Evolutionary conservation across 2,113 vertebrate genomes (phyloP), one percentile per base, ranked within the genome.

Genomic region (Dicentrarchus labrax): DNA sequence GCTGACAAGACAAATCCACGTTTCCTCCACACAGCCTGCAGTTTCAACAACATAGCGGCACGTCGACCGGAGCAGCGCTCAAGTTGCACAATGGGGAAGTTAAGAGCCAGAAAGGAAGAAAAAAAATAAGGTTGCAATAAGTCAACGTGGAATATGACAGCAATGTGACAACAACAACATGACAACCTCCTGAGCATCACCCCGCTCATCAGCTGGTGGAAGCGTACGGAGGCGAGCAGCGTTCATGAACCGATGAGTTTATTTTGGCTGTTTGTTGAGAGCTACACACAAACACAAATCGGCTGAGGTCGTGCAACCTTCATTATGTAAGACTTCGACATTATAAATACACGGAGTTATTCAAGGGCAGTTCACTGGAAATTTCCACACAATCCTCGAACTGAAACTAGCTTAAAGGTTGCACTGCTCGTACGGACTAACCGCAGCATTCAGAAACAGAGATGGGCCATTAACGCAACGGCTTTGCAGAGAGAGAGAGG

Each of bases 41-140:
- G 30, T 3, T 30, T 2, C 30, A 30, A 30, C 30, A 30, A 30
- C 30, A n/a, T n/a, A n/a, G n/a, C n/a, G n/a, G n/a, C n/a, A n/a
- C n/a, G n/a, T n/a, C n/a, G n/a, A 57, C 53, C 65, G 48, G 72
- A 80, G 67, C 84, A 65, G 77, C 74, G n/a, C 83, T 88, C 80
- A 88, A 92, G 90, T 92, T 93, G 90, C 93, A 93, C 93, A 91
- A 93, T 74, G 56, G 88, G 86, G 92, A 91, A 93, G 88, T 93
- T 92, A 61, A 70, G 71, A 67, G 56, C 54, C 60, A 45, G 57
- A 36, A 48, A n/a, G n/a, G 51, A 59, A 30, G 30, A 30, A 30
- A 30, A 30, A 82, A 51, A 67, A 77, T 36, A 22, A 30, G 47
- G 67, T 21, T 68, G 66, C 76, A 47, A 61, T 66, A 68, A 87